Percentiles rank a stretch among this genome's conserved stretches.
Evolutionary conservation across 2,888 invertebrate species (phyloP).

Genomic region (Clanis bilineata): DNA sequence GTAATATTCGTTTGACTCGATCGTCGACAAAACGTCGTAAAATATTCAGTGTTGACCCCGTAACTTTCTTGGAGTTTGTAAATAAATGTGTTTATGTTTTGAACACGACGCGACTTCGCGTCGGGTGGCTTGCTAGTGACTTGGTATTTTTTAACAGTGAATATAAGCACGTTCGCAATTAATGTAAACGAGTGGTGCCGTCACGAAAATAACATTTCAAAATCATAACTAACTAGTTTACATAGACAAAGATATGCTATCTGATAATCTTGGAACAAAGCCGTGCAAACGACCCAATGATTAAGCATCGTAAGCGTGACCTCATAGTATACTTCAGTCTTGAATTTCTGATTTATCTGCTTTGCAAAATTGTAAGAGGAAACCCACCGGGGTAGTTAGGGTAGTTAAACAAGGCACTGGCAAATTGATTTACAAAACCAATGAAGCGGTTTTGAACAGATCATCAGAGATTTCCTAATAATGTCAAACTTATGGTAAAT

Average conservation of each 20-base stretch:
- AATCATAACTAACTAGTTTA: conserved; percentile 34
- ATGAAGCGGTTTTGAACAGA: too few species aligned
- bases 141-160: conserved; percentile 39
- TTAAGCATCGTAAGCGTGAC: conserved; percentile 1
- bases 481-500: too few species aligned
- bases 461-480: too few species aligned
- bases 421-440: too few species aligned
- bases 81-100: conserved; percentile 31
- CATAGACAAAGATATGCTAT: conserved; percentile 24
- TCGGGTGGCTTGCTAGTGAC: conserved; percentile 37
- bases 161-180: conserved; percentile 23
- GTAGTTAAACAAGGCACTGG: too few species aligned
- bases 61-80: conserved; percentile 46
- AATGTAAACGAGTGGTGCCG: conserved; percentile 29
- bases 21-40: conserved; percentile 47
- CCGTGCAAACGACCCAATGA: conserved; percentile 1
- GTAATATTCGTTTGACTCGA: conserved; percentile 18
- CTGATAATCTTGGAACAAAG: conserved; percentile 33
- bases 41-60: conserved; percentile 44
- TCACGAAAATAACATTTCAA: conserved; percentile 40
- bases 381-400: too few species aligned
- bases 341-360: conserved; percentile 20
- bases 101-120: conserved; percentile 23
- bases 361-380: not conserved
- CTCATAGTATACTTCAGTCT: not conserved